Base-by-base conservation (phyloP, 2,888 invertebrate genomes). In the Drosophila parthenogenetica region DNA sequence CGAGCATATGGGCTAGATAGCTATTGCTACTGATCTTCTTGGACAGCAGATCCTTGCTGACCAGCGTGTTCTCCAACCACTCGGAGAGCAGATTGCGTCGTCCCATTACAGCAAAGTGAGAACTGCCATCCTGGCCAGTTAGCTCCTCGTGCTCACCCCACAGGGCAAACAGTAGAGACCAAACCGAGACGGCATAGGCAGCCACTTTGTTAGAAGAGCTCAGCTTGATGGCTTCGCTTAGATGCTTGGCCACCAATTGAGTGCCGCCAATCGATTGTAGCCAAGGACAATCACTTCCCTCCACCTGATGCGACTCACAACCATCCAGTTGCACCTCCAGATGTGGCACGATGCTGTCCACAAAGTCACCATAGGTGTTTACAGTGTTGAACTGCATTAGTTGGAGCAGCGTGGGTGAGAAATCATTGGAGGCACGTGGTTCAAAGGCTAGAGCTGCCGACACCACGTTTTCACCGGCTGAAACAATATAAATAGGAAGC, bases 111-210 rank as follows among this genome's bases (percentile, higher is more conserved):
- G 93, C 92, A 43, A 93, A 92, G 85, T 95, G 94, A 13, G 89
- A 91, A n/a, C 68, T 80, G 0, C 79, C 55, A 2, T 92, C 92
- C 19, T 87, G 84, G 0, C 93, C 93, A 48, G 94, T 93, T 7
- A 93, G 86, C 13, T 95, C 94, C 0, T 95, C 93, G 29, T 96
- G 94, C 13, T 95, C 94, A 1, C 97, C 97, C 98, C 98, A 98
- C 8, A 98, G 93, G 0, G 97, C 96, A 7, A 95, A 94, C 81
- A 97, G 95, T 0, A 97, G 93, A 13, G 94, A 94, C 96, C 96
- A 97, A 5, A 95, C 94, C 60, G 95, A 94, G 0, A 92, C 91
- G 1, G 89, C 88, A 74, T 93, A 92, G 22, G 82, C 89, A 54
- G 90, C 90, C 8, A 88, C 74, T 0, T 80, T 73, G 11, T 89